Conservation (phyloP, 2,888 invertebrate species). For the Drosophila peninsularis region DNA sequence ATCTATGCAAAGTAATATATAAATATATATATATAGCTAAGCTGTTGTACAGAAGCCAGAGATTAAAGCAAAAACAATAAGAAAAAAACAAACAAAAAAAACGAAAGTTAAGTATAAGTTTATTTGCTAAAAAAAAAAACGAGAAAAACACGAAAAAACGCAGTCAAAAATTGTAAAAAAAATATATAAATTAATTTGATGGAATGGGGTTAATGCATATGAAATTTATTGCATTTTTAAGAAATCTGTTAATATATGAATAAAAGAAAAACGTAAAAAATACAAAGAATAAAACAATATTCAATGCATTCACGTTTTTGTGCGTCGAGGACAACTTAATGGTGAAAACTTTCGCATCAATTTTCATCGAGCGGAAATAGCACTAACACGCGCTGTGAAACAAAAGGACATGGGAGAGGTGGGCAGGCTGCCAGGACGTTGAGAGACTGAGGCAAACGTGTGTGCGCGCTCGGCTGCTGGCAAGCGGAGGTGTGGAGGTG, state of each 20-base stretch:
- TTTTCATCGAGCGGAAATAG: slow-evolving; percentile 69
- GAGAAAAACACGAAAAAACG: background rate
- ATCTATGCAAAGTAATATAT: slow-evolving; percentile 33
- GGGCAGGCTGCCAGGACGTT: slow-evolving; percentile 25
- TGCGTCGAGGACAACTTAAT: slow-evolving; percentile 78
- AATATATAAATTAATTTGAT: slow-evolving; percentile 47
- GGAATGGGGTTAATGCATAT: slow-evolving; percentile 66
- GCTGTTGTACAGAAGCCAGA: slow-evolving; percentile 15
- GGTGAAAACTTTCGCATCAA: slow-evolving; percentile 82
- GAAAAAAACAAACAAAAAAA: slow-evolving; percentile 17
- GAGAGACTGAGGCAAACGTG: slow-evolving; percentile 47
- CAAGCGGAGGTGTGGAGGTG: background rate
- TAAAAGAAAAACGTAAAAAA: slow-evolving; percentile 42
- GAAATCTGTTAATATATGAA: slow-evolving; percentile 83
- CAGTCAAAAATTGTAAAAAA: slow-evolving; percentile 62
- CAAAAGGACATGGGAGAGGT: slow-evolving; percentile 10
- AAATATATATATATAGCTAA: slow-evolving; percentile 4
- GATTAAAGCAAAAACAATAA: slow-evolving; percentile 30
- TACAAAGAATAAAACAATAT: slow-evolving; percentile 17
- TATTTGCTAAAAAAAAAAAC: slow-evolving; percentile 44
- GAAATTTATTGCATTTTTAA: slow-evolving; percentile 82
- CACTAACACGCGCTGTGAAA: slow-evolving; percentile 30
- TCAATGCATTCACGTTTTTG: slow-evolving; percentile 24
- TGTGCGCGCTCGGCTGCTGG: slow-evolving; percentile 13
- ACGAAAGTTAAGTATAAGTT: slow-evolving; percentile 51